Base-by-base conservation (phyloP, 2,888 invertebrate species). In the Apoderus coryli region DNA sequence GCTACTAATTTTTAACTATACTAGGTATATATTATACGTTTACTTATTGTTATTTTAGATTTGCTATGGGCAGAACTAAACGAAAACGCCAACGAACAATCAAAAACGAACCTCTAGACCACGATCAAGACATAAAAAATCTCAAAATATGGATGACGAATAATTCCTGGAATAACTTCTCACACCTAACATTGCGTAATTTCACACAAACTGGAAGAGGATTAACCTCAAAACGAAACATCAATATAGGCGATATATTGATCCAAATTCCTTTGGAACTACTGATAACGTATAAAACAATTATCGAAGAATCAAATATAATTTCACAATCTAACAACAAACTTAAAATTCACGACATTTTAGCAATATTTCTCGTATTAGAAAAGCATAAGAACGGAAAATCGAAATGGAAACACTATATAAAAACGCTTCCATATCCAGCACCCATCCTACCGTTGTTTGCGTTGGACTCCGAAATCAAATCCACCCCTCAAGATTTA, bases 141-240 rank as follows among this genome's bases (percentile, higher is more conserved):
- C 51, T 72, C 16, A 64, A 65, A 40, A 56, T 60, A 34, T 70
- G 71, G 71, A 55, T 72, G 37, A 49, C 56, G 12, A 11, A n/a
- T 14, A 47, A 55, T 37, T 65, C 66, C 28, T 70, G 76, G 64
- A 54, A 54, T 25, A 66, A 72, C 40, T 60, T 65, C 25, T 62
- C 63, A 10, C 62, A 66, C 36, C 53, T 80, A 11, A 55, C 56
- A 13, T 56, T 72, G n/a, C 63, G 66, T 4, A 46, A 63, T 33
- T 85, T 80, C 53, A 40, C 60, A 14, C 49, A 59, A 6, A 82
- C 81, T 4, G 85, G 84, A 5, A 66, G 86, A 32, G 88, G 88
- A 12, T 60, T 88, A 13, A 63, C 70, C 45, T 70, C 79, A 0
- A 69, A 65, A 44, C 61, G 55, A 41, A 55, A 53, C 23, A 61